These are phyloP conservation scores for Drosophila grimshawi DNA, from an alignment of 1,140 invertebrate species.

Conservation along the genomic window DNA sequence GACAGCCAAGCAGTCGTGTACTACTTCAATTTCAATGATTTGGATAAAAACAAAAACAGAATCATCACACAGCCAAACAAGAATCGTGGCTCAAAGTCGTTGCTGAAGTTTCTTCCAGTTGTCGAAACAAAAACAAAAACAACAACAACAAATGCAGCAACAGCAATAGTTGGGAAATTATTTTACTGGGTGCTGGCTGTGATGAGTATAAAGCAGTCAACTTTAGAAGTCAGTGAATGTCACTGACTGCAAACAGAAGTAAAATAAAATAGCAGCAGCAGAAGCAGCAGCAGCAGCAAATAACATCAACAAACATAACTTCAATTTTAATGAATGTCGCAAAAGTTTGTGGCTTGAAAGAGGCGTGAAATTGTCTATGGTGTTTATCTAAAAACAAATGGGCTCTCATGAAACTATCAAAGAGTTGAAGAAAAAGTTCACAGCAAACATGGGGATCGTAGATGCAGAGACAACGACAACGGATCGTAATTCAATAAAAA, in stretches of 20 bases:
- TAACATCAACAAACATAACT: conserved; percentile 43
- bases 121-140: conserved; percentile 39
- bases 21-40: conserved; percentile 57
- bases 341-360: conserved; percentile 40
- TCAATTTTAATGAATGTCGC: conserved; percentile 60
- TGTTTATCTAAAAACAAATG: conserved; percentile 1
- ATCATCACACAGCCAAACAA: conserved; percentile 38
- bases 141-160: conserved; percentile 30
- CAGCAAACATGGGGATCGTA: conserved; percentile 22
- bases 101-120: conserved; percentile 54
- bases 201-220: conserved; percentile 52
- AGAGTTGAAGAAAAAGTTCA: background rate
- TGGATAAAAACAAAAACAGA: conserved; percentile 23
- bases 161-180: conserved; percentile 57
- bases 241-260: conserved; percentile 30
- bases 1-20: conserved; percentile 37
- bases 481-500: background rate
- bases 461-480: background rate
- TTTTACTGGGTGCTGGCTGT: conserved; percentile 66
- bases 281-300: conserved; percentile 11
- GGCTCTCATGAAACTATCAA: background rate
- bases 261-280: background rate
- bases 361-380: conserved; percentile 11
- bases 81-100: conserved; percentile 51
- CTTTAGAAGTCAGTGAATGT: conserved; percentile 66